Base-by-base conservation (phyloP, 1,140 invertebrate species). In the Aphelenchoides besseyi region DNA sequence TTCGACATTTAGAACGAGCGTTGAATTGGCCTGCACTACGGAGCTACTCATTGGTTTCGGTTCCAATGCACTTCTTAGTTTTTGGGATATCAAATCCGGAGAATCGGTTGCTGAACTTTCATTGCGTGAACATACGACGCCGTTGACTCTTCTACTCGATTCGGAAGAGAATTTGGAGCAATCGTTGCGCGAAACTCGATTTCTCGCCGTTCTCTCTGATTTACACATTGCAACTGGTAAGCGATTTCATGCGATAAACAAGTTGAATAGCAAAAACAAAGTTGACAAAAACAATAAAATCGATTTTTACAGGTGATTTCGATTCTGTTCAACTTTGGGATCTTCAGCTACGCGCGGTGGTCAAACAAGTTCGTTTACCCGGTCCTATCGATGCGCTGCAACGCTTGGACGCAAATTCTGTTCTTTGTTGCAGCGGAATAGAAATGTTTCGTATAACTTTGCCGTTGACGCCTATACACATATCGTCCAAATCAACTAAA, bases 301-400 rank as follows among this genome's bases (percentile, higher is more conserved):
- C 28, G 3, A 41, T 71, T 26, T 29, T 36, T 8, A 71, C 69
- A 54, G 36, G 41, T 32, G 26, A 72, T 32, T 61, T 32, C 1
- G 71, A 55, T 28, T 75, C 67, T 2, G 73, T 74, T 18, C 71
- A 74, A 5, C 32, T 74, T 16, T 74, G 73, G 73, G 73, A 74
- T 59, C 29, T 74, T 30, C 29, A 63, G n/a, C 8, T 29, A 2
- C 62, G 57, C 26, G 36, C 35, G 3, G 26, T 73, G 32, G 35
- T 73, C 1, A 75, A 73, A 68, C 72, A 73, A 48, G 72, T 73
- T 36, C 61, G 69, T 18, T 54, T 70, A 28, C 69, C 69, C 12
- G n/a, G 32, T 2, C 29, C 29, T 1, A 29, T 70, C 35, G 69
- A 70, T 26, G 23, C 29, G n/a, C 36, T 70, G 2, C 16, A 68